phyloP scores from a whole-genome alignment of 2,113 vertebrate genomes.

The Lepus americanus region DNA sequence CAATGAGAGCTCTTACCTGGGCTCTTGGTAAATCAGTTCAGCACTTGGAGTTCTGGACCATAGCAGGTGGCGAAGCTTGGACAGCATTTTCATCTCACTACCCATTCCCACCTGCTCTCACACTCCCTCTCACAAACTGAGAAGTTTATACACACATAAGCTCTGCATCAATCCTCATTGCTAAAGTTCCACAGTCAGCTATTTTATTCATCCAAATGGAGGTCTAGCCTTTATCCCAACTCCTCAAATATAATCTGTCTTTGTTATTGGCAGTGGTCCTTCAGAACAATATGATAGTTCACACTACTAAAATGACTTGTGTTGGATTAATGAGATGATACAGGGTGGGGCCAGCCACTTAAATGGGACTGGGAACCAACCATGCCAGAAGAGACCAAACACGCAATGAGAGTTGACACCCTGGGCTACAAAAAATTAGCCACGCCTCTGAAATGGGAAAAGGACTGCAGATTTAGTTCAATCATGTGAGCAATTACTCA shows the following conservation, averaged over 20 bases:
- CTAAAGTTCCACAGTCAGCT: background rate
- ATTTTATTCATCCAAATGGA: background rate
- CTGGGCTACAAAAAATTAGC: background rate
- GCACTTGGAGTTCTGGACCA: background rate
- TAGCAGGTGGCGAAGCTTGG: background rate
- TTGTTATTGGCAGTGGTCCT: background rate
- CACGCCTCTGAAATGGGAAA: background rate
- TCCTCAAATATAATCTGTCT: background rate
- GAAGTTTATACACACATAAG: background rate
- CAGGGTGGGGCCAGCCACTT: rapidly evolving
- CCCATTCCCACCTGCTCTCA: background rate
- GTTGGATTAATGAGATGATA: background rate
- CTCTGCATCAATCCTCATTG: background rate
- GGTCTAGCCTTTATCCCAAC: background rate
- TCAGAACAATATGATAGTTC: background rate
- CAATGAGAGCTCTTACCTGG: background rate
- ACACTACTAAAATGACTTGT: background rate
- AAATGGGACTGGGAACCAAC: background rate
- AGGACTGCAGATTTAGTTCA: background rate
- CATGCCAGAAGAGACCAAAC: background rate
- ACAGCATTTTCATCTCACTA: no score
- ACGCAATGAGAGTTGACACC: background rate
- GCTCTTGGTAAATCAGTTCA: background rate
- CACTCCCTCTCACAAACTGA: background rate
- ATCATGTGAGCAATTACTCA: background rate